Percentiles rank a stretch among this genome's conserved stretches.
phyloP scores from a whole-genome alignment of 2,888 invertebrate genomes.

The Dynastes hyllus region DNA sequence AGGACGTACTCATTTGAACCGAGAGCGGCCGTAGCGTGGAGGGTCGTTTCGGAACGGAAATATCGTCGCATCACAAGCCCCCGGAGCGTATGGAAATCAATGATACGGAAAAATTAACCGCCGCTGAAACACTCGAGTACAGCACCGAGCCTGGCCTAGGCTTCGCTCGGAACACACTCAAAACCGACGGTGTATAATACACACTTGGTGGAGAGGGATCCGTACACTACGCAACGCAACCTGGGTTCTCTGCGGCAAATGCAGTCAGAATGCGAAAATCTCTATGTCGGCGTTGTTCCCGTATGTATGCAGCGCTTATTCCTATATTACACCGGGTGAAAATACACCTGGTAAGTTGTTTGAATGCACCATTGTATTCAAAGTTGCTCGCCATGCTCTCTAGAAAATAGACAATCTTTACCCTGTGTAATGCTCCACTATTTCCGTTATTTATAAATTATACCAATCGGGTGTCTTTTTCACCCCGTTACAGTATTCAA shows the following conservation, averaged over 20 bases:
- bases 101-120: constrained; percentile 44
- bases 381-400: no score
- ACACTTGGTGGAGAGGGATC: neutral
- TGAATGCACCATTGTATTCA: no score
- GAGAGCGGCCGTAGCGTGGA: constrained; percentile 2
- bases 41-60: constrained; percentile 42
- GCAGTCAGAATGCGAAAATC: constrained; percentile 32
- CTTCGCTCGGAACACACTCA: constrained; percentile 21
- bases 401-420: no score
- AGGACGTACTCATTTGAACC: constrained; percentile 19
- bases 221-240: constrained; percentile 3
- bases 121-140: constrained; percentile 29
- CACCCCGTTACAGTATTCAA: no score
- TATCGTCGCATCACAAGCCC: constrained; percentile 29
- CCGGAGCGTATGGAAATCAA: constrained; percentile 45
- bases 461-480: no score
- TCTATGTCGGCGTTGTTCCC: neutral
- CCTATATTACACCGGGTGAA: no score
- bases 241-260: constrained; percentile 13
- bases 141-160: neutral
- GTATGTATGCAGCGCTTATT: no score
- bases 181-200: neutral
- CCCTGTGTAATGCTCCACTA: no score
- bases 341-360: no score
- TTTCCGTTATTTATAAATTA: no score